Evolutionary conservation across 1,140 invertebrate genomes (phyloP).

Genomic region (Atta cephalotes): DNA sequence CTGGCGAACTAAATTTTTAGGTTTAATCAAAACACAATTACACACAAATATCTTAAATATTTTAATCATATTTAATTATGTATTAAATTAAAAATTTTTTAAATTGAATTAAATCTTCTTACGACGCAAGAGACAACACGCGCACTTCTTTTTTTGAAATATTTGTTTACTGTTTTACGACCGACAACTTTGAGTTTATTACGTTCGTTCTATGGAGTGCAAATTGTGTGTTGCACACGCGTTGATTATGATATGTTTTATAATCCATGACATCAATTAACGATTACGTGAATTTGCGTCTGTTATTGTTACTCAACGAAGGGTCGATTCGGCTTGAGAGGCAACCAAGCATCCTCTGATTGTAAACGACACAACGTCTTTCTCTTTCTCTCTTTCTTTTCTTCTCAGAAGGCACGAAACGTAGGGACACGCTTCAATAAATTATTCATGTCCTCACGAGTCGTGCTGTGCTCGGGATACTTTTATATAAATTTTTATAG

Average conservation of each 20-base stretch:
- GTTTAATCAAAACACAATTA: no score
- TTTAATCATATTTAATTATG: not conserved
- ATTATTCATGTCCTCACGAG: slow-evolving; percentile 74
- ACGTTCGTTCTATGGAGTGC: no score
- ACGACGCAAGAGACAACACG: not conserved
- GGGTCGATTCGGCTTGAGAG: not conserved
- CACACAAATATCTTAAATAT: not conserved
- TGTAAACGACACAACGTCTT: slow-evolving; percentile 32
- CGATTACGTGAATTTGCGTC: slow-evolving; percentile 42
- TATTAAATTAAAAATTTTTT: no score
- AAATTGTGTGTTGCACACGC: not conserved
- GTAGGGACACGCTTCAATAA: slow-evolving; percentile 67
- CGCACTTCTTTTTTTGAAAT: slow-evolving; percentile 9
- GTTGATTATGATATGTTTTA: slow-evolving; percentile 7
- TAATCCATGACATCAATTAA: slow-evolving; percentile 69
- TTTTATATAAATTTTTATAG: slow-evolving; percentile 66
- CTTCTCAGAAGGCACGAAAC: slow-evolving; percentile 43
- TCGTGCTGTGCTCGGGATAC: slow-evolving; percentile 47
- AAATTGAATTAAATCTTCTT: not conserved
- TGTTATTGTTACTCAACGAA: slow-evolving; percentile 60
- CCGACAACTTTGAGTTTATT: slow-evolving; percentile 11
- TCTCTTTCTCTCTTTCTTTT: slow-evolving; percentile 30
- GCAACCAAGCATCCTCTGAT: slow-evolving; percentile 15
- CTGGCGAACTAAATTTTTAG: no score
- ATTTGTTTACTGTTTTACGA: slow-evolving; percentile 17